Conservation (phyloP, 2,888 invertebrate species). For the Ochropleura leucogaster region DNA sequence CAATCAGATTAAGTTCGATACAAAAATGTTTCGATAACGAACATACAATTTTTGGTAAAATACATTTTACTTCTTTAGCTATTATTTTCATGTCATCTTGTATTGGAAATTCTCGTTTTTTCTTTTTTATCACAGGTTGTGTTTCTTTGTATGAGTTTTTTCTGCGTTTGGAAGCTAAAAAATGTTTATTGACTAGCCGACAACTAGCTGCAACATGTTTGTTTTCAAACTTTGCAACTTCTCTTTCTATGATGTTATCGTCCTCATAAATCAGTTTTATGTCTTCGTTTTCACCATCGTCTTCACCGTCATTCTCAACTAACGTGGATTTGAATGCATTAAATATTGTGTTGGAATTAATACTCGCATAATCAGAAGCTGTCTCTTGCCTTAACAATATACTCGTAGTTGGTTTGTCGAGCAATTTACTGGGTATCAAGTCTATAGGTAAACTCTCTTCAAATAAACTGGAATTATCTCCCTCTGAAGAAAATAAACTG, state of each 20-base stretch:
- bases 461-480: constrained; percentile 90
- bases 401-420: constrained; percentile 74
- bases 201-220: constrained; percentile 72
- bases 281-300: constrained; percentile 76
- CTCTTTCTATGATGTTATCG: constrained; percentile 61
- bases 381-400: constrained; percentile 59
- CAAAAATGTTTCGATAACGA: constrained; percentile 68
- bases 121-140: constrained; percentile 73
- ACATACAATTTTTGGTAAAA: constrained; percentile 60
- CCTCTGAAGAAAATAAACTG: constrained; percentile 86
- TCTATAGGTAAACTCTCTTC: constrained; percentile 91
- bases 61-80: constrained; percentile 12
- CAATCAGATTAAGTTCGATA: constrained; percentile 65
- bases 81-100: constrained; percentile 11
- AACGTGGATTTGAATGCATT: constrained; percentile 80
- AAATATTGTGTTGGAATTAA: constrained; percentile 77
- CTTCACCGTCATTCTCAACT: constrained; percentile 69
- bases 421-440: constrained; percentile 85
- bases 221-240: constrained; percentile 56
- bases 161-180: constrained; percentile 77
- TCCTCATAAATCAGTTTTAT: constrained; percentile 85
- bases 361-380: constrained; percentile 65
- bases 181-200: constrained; percentile 73
- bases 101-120: constrained; percentile 63
- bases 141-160: constrained; percentile 50